Base-by-base conservation (phyloP, 2,113 vertebrate species). In the Forbesichthys papilliferus region DNA sequence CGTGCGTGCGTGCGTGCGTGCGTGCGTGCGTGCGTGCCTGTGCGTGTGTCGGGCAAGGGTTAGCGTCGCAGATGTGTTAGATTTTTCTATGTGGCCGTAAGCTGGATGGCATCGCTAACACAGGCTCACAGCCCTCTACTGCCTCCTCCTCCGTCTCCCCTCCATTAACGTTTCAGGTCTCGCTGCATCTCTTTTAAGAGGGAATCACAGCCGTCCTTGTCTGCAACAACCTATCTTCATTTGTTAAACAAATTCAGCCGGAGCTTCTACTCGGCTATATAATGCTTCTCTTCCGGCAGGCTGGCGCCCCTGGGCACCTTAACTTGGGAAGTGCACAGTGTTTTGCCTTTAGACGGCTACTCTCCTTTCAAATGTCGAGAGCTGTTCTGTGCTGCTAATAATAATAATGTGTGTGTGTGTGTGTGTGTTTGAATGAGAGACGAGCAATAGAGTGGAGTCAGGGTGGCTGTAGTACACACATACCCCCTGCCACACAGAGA, bases 101-200 rank as follows among this genome's bases (percentile, higher is more conserved):
- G 71, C 48, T 47, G 82, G 81, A 78, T 79, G 66, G 16, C 65
- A 79, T 83, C 77, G 64, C 67, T 64, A 64, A 55, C 74, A 69
- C 68, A 59, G 9, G 7, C 64, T 81, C 55, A 3, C 74, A 79
- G 78, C 71, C 58, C 69, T 66, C 68, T 16, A n/a, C 48, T 73
- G 27, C 27, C 27, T 77, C 84, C 78, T 51, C 1, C 2, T 67
- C 75, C 66, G 65, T 33, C 68, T 55, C 14, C 51, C 59, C 69
- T 61, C 66, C 12, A 3, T 13, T 68, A 51, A 69, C 71, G 83
- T 88, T 84, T 86, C 61, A 84, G 89, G 78, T 81, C 20, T 5
- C 63, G 64, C 65, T 73, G 67, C 68, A 83, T 78, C 59, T 80
- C 60, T 74, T 27, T 55, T 73, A 68, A 18, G 1, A 46, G 53